phyloP scores from a whole-genome alignment of 1,140 invertebrate species.

The Piezodorus guildinii region DNA sequence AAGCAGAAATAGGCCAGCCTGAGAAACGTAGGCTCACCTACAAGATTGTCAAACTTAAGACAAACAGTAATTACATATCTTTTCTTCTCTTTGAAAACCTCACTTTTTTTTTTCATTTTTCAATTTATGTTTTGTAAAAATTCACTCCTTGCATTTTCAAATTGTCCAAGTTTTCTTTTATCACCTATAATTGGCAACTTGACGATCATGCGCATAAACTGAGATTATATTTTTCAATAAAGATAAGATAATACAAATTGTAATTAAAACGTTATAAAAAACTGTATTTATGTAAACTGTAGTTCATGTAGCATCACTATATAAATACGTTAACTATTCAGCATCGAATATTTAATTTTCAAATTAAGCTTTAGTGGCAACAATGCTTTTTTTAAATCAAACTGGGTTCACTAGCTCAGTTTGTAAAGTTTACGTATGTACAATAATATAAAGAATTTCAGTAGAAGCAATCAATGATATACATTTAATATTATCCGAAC shows the following conservation, averaged over 20 bases:
- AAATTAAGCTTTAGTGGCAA: too few species aligned
- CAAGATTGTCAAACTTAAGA: not conserved
- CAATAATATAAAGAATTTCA: too few species aligned
- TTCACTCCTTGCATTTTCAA: not conserved
- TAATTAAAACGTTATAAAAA: not conserved
- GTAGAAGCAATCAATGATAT: too few species aligned
- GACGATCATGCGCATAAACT: not conserved
- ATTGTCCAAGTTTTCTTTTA: not conserved
- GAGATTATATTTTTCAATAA: not conserved
- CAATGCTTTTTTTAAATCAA: too few species aligned
- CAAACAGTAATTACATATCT: not conserved
- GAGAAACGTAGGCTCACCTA: not conserved
- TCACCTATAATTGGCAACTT: not conserved
- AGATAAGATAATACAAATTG: not conserved
- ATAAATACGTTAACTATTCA: too few species aligned
- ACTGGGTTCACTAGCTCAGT: too few species aligned
- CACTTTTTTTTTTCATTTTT: not conserved
- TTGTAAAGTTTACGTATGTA: too few species aligned
- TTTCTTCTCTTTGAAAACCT: not conserved
- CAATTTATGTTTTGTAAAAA: not conserved
- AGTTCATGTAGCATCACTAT: too few species aligned
- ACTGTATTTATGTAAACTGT: too few species aligned
- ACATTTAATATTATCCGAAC: too few species aligned
- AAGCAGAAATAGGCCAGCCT: slow-evolving; percentile 4
- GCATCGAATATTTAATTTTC: too few species aligned